Conservation (phyloP, 2,113 vertebrate species). For the Heterocephalus glaber region DNA sequence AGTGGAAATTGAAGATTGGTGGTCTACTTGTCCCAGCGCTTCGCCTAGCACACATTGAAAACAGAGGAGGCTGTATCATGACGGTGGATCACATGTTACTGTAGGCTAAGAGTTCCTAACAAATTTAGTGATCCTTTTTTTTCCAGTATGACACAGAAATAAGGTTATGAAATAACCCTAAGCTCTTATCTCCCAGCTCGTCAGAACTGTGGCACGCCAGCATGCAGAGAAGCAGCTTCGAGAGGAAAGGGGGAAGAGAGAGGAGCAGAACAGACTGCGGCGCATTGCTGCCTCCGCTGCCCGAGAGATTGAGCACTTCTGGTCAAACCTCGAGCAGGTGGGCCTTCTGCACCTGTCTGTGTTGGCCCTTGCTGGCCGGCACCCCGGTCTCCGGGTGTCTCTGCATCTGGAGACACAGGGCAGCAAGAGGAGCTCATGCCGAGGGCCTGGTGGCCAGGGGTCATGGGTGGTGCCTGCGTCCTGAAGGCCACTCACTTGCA, state of each 20-base stretch:
- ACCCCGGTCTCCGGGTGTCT: background rate
- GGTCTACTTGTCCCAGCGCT: rapidly evolving
- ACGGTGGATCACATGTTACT: no score
- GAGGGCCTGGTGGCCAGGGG: background rate
- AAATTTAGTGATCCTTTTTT: background rate
- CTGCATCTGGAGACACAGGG: background rate
- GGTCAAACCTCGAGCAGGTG: slow-evolving; percentile 93
- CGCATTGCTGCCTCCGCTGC: slow-evolving; percentile 91
- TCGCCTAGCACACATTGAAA: rapidly evolving
- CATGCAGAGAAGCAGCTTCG: slow-evolving; percentile 87
- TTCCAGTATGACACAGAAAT: background rate
- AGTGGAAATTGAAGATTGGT: background rate
- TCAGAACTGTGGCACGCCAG: slow-evolving; percentile 89
- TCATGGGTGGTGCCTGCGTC: rapidly evolving
- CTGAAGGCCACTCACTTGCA: background rate
- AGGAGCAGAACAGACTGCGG: slow-evolving; percentile 88
- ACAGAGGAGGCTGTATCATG: no score
- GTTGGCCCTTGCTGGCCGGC: background rate
- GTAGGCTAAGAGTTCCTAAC: no score
- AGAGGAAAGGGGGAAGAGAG: slow-evolving; percentile 86
- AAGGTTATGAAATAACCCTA: rapidly evolving
- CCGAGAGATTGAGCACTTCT: slow-evolving; percentile 92
- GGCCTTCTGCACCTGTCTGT: background rate
- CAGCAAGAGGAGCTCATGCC: background rate
- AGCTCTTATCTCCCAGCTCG: slow-evolving; percentile 84